These are phyloP conservation scores for Hemibates koningsi DNA, from an alignment of 2,113 vertebrate species.

Conservation along the genomic window DNA sequence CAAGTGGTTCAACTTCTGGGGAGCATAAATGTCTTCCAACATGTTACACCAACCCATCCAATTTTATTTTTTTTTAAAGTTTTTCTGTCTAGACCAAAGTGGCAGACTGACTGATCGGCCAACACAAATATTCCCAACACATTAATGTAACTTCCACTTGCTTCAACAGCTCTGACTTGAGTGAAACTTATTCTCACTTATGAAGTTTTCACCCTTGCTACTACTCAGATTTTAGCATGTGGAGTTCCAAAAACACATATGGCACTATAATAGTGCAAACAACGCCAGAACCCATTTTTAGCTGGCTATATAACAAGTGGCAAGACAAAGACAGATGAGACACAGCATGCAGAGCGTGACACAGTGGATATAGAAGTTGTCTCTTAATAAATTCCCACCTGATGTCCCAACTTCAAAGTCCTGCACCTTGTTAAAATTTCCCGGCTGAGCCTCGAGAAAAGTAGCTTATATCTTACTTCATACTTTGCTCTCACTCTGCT, in stretches of 20 bases:
- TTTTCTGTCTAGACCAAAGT: neutral
- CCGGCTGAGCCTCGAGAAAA: conserved; percentile 12
- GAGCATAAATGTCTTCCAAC: neutral
- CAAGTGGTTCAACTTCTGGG: neutral
- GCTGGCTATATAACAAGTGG: conserved; percentile 14
- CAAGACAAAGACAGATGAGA: conserved; percentile 31
- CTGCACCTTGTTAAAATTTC: conserved; percentile 26
- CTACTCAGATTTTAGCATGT: neutral
- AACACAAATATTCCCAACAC: neutral
- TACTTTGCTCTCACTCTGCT: neutral
- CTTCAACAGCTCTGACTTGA: neutral
- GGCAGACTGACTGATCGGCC: neutral
- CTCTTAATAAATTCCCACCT: conserved; percentile 25
- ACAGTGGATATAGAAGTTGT: neutral
- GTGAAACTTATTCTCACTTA: neutral
- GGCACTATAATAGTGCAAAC: neutral
- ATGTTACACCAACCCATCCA: neutral
- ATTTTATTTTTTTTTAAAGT: neutral
- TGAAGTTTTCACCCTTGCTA: neutral
- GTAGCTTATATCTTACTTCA: neutral
- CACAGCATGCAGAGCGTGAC: conserved; percentile 2
- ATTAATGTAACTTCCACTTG: neutral
- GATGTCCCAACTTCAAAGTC: conserved; percentile 2
- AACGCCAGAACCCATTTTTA: conserved; percentile 33
- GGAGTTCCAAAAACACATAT: neutral